phyloP scores from a whole-genome alignment of 2,888 invertebrate species.

The Bimastos eiseni region DNA sequence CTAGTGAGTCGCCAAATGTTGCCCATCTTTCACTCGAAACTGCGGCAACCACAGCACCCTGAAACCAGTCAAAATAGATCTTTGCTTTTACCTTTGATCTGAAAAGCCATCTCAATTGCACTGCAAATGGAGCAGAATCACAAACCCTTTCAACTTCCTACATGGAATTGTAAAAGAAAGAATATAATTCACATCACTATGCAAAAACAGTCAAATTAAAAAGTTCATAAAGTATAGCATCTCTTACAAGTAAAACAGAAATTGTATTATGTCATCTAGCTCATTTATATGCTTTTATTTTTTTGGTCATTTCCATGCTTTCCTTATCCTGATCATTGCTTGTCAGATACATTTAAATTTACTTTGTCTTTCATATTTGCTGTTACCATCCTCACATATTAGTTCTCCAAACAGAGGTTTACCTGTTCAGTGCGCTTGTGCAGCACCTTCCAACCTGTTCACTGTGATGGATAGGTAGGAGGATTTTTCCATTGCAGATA shows the following conservation, averaged over 20 bases:
- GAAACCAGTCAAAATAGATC: not conserved
- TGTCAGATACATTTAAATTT: not conserved
- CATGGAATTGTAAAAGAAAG: too few species aligned
- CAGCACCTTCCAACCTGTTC: too few species aligned
- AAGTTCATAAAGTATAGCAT: too few species aligned
- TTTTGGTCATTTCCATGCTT: not conserved
- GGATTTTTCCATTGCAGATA: too few species aligned
- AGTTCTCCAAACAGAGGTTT: not conserved
- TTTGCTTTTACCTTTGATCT: not conserved
- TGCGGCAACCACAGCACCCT: constrained; percentile 16
- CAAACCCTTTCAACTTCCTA: not conserved
- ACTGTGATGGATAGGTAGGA: too few species aligned
- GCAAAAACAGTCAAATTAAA: too few species aligned
- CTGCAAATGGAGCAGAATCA: not conserved
- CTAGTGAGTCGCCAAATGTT: not conserved
- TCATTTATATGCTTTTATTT: not conserved
- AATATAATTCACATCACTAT: too few species aligned
- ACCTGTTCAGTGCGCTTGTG: not conserved
- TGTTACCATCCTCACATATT: not conserved
- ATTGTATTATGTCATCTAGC: not conserved
- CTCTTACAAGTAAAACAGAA: too few species aligned
- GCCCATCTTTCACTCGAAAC: constrained; percentile 17
- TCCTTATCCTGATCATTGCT: not conserved
- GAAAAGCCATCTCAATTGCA: not conserved
- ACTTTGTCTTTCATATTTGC: not conserved